Evolutionary conservation across 64 coral and sea anemone genomes (phyloP), one percentile per base, ranked within the genome.

Genomic region (Stichodactyla mertensii): DNA sequence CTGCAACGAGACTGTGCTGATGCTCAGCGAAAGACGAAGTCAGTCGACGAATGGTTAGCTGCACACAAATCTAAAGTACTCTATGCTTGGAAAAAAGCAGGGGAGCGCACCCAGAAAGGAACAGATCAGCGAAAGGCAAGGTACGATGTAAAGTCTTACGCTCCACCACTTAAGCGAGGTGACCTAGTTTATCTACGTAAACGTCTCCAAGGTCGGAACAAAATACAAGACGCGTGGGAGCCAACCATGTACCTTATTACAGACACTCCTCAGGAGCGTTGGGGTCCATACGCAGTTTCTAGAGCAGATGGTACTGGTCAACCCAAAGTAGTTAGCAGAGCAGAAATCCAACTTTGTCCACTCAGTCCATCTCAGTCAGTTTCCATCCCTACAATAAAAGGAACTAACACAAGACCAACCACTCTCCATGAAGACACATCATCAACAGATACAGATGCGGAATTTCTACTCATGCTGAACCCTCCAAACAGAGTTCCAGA

Each of bases 311-410:
- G 88, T 6, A 58, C 67, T 15, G 81, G 88, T 5, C 31, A 69
- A 13, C 26, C 61, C 14, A 89, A 56, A 57, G 64, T 84, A 6
- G 88, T 84, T 0, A 89, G 74, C 53, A 12, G 52, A 9, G 80
- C 88, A 10, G 88, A 89, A 31, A 24, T 89, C 11, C 88, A 89
- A 15, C 18, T 55, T 8, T 89, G 88, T n/a, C 79, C 88, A 12
- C 59, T 23, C 55, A 57, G 55, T 57, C 13, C 13, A 57, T 57
- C 55, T 57, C 55, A 7, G 0, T 7, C 55, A 57, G 55, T 57
- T 1, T 13, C 55, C 55, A 57, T 13, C 55, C 55, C 55, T 57
- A 57, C 55, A 7, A 57, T 2, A 57, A 57, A 57, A 57, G 55
- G 55, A 57, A 57, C 7, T 2, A 57, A 71, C 67, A 10, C 67